These are phyloP conservation scores for Drosophila bocki DNA, from an alignment of 1,140 invertebrate species.

Conservation along the genomic window DNA sequence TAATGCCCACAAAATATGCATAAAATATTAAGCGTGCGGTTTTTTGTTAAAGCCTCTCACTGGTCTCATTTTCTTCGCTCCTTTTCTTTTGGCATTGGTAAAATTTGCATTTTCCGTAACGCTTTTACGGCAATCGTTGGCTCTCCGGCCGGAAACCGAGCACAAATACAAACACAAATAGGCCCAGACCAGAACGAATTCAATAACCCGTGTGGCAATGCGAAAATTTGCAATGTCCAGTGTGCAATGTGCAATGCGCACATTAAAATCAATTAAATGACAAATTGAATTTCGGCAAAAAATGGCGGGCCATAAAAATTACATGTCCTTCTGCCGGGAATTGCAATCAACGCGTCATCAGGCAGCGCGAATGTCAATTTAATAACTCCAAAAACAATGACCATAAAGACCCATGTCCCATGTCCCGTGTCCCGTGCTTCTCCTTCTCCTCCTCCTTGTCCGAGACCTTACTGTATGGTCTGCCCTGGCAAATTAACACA, in stretches of 20 bases:
- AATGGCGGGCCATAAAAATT: constrained; percentile 79
- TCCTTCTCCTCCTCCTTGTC: background rate
- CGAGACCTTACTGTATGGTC: constrained; percentile 39
- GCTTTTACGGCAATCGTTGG: constrained; percentile 21
- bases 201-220: constrained; percentile 43
- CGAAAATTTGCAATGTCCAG: constrained; percentile 40
- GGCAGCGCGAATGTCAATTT: constrained; percentile 74
- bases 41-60: constrained; percentile 49
- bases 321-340: constrained; percentile 80
- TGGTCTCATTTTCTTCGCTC: constrained; percentile 3
- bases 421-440: too few species aligned
- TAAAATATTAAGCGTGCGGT: constrained; percentile 74
- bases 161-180: constrained; percentile 55
- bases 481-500: constrained; percentile 76
- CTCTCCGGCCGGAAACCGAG: constrained; percentile 41
- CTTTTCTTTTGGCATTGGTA: constrained; percentile 33
- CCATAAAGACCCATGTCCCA: constrained; percentile 15
- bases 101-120: constrained; percentile 67
- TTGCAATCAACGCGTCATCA: constrained; percentile 81
- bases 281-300: constrained; percentile 81
- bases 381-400: constrained; percentile 66
- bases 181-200: constrained; percentile 28
- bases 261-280: constrained; percentile 84
- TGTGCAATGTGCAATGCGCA: constrained; percentile 59
- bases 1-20: constrained; percentile 83